phyloP scores from a whole-genome alignment of 2,113 vertebrate species.

The Herpetotheres cachinnans region DNA sequence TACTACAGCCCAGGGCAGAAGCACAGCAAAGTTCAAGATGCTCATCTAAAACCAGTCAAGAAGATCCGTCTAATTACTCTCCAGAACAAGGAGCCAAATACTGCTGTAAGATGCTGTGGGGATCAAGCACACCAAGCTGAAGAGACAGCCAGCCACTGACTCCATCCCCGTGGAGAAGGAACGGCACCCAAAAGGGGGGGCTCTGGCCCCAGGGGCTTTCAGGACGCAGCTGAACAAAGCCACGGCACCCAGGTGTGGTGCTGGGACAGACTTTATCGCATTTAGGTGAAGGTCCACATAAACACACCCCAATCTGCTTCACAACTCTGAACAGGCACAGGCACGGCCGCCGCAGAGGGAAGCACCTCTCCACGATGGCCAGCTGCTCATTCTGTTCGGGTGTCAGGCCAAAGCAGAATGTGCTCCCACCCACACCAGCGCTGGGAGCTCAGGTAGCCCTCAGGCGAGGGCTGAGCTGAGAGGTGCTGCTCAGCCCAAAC shows the following conservation, averaged over 20 bases:
- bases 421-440: rapidly evolving
- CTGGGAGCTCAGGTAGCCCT: background rate
- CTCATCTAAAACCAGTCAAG: background rate
- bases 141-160: background rate
- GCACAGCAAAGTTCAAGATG: background rate
- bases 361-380: rapidly evolving
- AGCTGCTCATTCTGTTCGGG: background rate
- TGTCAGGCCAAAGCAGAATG: background rate
- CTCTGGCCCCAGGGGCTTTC: too few species aligned
- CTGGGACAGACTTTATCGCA: background rate
- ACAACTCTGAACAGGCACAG: too few species aligned
- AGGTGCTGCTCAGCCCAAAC: background rate
- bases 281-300: background rate
- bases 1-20: background rate
- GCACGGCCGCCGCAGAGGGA: background rate
- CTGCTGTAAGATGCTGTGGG: background rate
- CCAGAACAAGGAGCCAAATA: background rate
- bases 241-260: background rate
- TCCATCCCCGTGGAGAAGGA: background rate
- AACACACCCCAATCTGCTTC: background rate
- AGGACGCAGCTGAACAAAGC: background rate
- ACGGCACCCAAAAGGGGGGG: rapidly evolving
- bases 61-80: background rate
- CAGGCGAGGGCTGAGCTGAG: background rate
- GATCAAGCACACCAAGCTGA: background rate